Percentiles rank a stretch among this genome's conserved stretches.
phyloP scores from a whole-genome alignment of 2,797 vertebrate species.

The Squalus acanthias region DNA sequence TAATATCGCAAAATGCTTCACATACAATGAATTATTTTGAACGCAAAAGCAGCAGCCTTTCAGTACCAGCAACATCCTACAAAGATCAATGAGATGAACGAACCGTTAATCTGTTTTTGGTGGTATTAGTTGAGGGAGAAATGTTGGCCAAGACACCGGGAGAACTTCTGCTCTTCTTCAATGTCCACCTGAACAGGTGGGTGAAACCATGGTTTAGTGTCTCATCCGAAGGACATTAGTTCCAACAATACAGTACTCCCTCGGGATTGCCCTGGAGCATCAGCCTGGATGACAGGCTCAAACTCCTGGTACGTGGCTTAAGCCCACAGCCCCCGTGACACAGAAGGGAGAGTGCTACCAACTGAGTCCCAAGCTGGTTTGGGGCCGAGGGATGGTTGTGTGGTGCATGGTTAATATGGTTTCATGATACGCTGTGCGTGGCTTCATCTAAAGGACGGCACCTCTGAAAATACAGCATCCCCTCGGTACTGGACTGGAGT shows the following conservation, averaged over 20 bases:
- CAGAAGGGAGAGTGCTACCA: not conserved
- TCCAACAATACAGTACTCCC: not conserved
- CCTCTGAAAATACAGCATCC: not conserved
- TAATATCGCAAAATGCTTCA: not conserved
- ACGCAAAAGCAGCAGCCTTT: not conserved
- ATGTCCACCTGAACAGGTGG: not conserved
- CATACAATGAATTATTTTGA: not conserved
- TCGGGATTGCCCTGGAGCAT: not conserved
- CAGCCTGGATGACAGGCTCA: not conserved
- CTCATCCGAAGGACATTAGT: not conserved
- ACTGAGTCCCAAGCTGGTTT: not conserved
- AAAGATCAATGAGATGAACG: too few species aligned
- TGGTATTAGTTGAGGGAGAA: too few species aligned
- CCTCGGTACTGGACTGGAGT: not conserved
- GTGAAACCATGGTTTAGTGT: not conserved
- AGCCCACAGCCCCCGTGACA: not conserved
- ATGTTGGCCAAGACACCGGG: not conserved
- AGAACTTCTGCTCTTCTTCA: not conserved
- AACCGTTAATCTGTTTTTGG: too few species aligned
- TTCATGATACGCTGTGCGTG: not conserved
- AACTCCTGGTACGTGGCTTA: not conserved
- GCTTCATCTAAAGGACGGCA: not conserved
- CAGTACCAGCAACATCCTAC: too few species aligned
- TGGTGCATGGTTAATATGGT: not conserved
- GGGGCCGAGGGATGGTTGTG: not conserved